Conservation (phyloP, 2,797 vertebrate species). For the Sarcoramphus papa region DNA sequence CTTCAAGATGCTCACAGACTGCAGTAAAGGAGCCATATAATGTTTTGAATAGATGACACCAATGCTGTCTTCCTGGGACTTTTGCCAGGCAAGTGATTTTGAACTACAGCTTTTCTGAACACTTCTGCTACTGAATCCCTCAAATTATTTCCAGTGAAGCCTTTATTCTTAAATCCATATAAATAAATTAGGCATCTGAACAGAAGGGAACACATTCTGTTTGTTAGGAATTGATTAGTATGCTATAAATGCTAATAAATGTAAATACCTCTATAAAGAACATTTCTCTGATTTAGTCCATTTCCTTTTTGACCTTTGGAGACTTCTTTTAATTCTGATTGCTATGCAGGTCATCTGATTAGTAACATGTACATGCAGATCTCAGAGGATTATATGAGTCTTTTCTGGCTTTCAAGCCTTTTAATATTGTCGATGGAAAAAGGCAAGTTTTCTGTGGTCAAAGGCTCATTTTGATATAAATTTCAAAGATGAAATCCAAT, state of each 20-base stretch:
- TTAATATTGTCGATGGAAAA: neutral
- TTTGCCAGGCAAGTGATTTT: slow-evolving; percentile 37
- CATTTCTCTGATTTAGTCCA: neutral
- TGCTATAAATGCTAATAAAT: neutral
- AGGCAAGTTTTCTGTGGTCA: neutral
- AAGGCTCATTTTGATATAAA: neutral
- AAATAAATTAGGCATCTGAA: neutral
- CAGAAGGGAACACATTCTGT: neutral
- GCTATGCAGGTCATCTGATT: neutral
- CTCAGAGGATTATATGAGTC: neutral
- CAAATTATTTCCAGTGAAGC: neutral
- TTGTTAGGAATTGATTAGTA: neutral
- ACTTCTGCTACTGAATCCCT: neutral
- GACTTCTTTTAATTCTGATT: neutral
- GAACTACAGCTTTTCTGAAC: slow-evolving; percentile 2
- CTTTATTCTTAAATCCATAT: neutral
- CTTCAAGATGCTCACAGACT: neutral
- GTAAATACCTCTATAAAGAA: neutral
- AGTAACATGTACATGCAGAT: neutral
- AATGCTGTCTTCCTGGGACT: slow-evolving; percentile 23
- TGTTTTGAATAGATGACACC: slow-evolving; percentile 15
- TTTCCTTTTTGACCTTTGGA: neutral
- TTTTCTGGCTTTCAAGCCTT: neutral
- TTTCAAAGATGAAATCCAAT: neutral
- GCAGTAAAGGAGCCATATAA: slow-evolving; percentile 14